Evolutionary conservation across 2,113 vertebrate genomes (phyloP).

Genomic region (Helogale parvula): DNA sequence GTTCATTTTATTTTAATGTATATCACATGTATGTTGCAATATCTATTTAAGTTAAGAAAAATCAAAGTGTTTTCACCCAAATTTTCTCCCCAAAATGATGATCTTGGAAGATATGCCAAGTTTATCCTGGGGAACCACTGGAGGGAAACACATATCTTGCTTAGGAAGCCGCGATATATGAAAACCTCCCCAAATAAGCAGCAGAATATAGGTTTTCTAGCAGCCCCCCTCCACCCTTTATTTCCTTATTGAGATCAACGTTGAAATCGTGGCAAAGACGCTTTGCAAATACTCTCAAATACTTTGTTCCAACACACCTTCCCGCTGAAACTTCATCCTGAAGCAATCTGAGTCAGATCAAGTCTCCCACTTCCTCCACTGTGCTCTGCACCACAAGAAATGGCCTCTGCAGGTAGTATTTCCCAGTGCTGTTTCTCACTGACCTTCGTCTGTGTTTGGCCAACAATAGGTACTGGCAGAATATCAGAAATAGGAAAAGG

Average conservation of each 20-base stretch:
- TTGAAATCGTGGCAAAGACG: neutral
- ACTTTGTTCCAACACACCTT: neutral
- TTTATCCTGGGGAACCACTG: neutral
- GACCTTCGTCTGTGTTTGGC: neutral
- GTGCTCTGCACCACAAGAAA: neutral
- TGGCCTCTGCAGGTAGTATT: neutral
- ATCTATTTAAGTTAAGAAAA: neutral
- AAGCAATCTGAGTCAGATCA: neutral
- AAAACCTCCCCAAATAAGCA: neutral
- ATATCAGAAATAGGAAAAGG: neutral
- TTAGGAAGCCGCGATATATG: neutral
- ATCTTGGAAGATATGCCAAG: neutral
- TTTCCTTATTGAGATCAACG: neutral
- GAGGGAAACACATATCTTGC: neutral
- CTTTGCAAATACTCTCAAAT: neutral
- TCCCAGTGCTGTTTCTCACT: neutral
- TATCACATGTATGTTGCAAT: neutral
- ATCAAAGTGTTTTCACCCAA: neutral
- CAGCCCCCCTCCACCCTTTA: neutral
- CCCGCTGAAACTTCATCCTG: neutral
- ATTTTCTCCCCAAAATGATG: neutral
- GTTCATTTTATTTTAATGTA: neutral
- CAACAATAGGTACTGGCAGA: neutral
- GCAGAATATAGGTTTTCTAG: neutral
- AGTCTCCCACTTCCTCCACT: neutral